Base-by-base conservation (phyloP, 2,888 invertebrate genomes). In the Cremastobaeus sp. region DNA sequence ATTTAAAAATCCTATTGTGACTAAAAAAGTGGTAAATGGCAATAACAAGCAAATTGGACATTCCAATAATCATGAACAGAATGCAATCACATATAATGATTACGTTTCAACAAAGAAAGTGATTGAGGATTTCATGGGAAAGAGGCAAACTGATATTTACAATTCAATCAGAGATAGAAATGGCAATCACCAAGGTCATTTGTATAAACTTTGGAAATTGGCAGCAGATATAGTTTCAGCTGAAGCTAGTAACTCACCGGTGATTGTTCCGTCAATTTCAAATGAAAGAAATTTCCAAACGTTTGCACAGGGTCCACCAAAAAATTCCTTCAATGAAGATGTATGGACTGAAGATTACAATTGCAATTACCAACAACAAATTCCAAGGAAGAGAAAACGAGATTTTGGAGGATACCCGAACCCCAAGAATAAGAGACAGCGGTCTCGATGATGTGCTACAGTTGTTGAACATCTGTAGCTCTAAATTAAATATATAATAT, bases 41-140 rank as follows among this genome's bases (percentile, higher is more conserved):
- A n/a, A 17, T 39, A 15, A 9, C 2, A 18, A 17, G 3, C 11
- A 34, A 12, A n/a, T 28, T 2, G 28, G 14, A 14, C n/a, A n/a
- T n/a, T n/a, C n/a, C n/a, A 21, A 25, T 28, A 20, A 11, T 6
- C 3, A 4, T 9, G 0, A 3, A 2, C 17, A 20, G 1, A n/a
- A 18, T 37, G 34, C 8, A 18, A 25, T 48, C 11, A 48, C 48
- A 11, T 37, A 20, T 11, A 25, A 60, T 14, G 60, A 60, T 48
- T 60, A 60, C 3, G 20, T 48, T 30, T 37, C 60, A 3, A 48
- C 60, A 1, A 60, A 60, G 3, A 60, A 48, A n/a, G 39, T 60
- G 8, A 60, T 60, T 11, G 60, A 60, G 12, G 12, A 60, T 30
- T 47, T 60, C 28, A 15, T 60, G 0, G 60, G 45, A 0, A 8